These are phyloP conservation scores for Prinia subflava DNA, from an alignment of 2,113 vertebrate genomes.

Conservation along the genomic window DNA sequence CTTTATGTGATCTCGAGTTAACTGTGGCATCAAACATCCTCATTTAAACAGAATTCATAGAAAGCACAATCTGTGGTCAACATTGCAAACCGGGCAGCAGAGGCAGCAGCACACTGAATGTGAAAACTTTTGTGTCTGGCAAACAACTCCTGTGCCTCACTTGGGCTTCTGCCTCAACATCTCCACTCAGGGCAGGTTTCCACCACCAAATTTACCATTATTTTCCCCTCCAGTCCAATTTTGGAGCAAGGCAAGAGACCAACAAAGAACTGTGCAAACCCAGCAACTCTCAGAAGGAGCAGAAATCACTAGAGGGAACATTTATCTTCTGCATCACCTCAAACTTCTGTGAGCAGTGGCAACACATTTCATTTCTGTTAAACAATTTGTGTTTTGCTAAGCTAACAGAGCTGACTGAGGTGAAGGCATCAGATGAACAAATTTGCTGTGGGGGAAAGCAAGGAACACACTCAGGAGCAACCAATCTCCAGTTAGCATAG, in stretches of 20 bases:
- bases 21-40: background rate
- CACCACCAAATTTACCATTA: background rate
- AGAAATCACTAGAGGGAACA: background rate
- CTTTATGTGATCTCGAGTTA: background rate
- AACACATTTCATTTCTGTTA: background rate
- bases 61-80: background rate
- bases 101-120: background rate
- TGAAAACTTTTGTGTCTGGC: background rate
- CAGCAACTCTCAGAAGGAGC: background rate
- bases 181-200: background rate
- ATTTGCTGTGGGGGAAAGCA: too few species aligned
- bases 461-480: background rate
- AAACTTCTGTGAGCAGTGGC: background rate
- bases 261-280: accelerated
- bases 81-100: accelerated
- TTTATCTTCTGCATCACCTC: background rate
- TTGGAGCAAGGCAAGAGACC: background rate
- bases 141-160: background rate
- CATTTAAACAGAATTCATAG: background rate
- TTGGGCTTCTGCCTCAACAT: background rate
- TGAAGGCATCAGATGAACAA: background rate
- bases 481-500: background rate
- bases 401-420: background rate
- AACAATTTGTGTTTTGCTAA: background rate
- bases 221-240: background rate